Conservation (phyloP, 2,113 vertebrate genomes). For the Vulpes vulpes region DNA sequence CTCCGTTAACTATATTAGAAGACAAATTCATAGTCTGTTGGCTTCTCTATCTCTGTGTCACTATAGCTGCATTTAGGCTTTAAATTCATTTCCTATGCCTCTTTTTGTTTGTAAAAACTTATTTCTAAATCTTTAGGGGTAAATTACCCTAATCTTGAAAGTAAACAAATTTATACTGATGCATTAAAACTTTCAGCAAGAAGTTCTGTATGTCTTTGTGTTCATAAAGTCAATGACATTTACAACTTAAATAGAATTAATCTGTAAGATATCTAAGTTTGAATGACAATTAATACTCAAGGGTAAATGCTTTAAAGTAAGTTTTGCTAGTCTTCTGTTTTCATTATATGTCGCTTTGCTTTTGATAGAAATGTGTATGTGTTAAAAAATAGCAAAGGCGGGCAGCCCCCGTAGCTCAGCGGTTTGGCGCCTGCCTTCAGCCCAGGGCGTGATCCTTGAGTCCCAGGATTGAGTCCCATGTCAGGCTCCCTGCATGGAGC, state of each 20-base stretch:
- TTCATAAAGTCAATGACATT: conserved; percentile 18
- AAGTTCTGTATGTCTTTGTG: neutral
- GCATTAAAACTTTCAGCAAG: neutral
- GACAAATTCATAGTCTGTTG: neutral
- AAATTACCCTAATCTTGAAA: neutral
- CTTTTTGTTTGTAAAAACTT: neutral
- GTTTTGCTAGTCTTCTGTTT: neutral
- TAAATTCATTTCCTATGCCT: neutral
- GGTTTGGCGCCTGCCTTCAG: too few species aligned
- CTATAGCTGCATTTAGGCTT: neutral
- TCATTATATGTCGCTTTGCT: neutral
- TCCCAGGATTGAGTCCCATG: too few species aligned
- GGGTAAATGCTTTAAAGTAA: conserved; percentile 16
- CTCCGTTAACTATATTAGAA: neutral
- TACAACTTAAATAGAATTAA: conserved; percentile 36
- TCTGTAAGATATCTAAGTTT: conserved; percentile 32
- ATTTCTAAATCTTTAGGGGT: neutral
- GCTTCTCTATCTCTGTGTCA: neutral
- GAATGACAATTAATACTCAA: conserved; percentile 33
- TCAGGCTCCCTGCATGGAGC: too few species aligned
- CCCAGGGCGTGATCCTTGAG: too few species aligned
- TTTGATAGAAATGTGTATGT: neutral
- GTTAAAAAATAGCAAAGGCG: neutral
- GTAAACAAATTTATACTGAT: conserved; percentile 16
- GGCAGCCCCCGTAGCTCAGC: too few species aligned